phyloP scores from a whole-genome alignment of 1,140 invertebrate genomes.

The Microplitis mediator region DNA sequence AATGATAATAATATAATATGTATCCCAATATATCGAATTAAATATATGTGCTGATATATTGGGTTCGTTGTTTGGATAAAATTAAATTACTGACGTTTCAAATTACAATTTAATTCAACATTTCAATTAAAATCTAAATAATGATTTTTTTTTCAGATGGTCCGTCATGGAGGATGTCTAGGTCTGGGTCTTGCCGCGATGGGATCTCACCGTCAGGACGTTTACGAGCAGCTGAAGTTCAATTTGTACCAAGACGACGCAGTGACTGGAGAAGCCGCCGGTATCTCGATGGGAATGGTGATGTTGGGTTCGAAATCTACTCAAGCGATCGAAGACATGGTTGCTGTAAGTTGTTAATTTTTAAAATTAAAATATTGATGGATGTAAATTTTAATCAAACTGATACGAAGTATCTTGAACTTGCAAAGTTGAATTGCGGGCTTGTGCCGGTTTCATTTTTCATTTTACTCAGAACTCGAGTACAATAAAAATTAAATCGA shows the following conservation, averaged over 20 bases:
- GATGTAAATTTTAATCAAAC: background rate
- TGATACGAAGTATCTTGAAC: background rate
- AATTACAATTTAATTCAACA: too few species aligned
- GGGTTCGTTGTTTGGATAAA: too few species aligned
- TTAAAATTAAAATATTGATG: too few species aligned
- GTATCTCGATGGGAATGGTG: slow-evolving; percentile 97
- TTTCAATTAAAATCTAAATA: background rate
- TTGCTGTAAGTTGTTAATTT: slow-evolving; percentile 67
- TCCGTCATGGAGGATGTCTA: slow-evolving; percentile 95
- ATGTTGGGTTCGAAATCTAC: slow-evolving; percentile 94
- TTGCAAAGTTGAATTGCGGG: background rate
- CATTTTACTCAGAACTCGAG: too few species aligned
- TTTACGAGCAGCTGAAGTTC: slow-evolving; percentile 95
- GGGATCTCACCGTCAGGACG: slow-evolving; percentile 92
- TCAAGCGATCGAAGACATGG: slow-evolving; percentile 93
- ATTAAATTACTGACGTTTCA: too few species aligned
- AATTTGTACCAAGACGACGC: slow-evolving; percentile 99
- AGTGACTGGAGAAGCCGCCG: slow-evolving; percentile 97
- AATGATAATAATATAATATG: too few species aligned
- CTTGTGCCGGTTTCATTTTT: too few species aligned
- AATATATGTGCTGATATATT: too few species aligned
- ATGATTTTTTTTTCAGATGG: slow-evolving; percentile 67
- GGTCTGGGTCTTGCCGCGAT: slow-evolving; percentile 96
- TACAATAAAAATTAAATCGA: too few species aligned
- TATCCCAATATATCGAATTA: too few species aligned